Evolutionary conservation across 2,797 vertebrate species (phyloP).

Genomic region (Hirundo rustica): DNA sequence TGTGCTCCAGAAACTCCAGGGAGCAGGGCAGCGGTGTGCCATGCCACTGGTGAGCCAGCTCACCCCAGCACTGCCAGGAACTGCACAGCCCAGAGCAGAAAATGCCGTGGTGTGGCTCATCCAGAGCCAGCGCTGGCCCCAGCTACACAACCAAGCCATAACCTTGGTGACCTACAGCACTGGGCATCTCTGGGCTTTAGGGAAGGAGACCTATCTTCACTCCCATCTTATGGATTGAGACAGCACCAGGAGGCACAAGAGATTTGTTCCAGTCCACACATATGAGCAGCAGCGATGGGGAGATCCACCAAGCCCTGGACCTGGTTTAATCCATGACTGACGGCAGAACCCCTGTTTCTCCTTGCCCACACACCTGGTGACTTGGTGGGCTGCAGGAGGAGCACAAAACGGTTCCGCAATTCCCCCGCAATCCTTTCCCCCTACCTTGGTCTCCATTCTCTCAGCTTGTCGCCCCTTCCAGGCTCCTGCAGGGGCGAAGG

Average conservation of each 20-base stretch:
- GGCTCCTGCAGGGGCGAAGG: constrained; percentile 47
- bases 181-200: neutral
- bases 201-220: neutral
- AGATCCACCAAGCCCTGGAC: neutral
- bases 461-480: constrained; percentile 65
- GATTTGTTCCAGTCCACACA: neutral
- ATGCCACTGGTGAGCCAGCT: neutral
- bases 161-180: neutral
- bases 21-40: neutral
- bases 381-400: constrained; percentile 5
- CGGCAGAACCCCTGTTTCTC: neutral
- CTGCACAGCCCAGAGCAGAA: neutral
- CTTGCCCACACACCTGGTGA: constrained; percentile 5
- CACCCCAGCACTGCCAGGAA: accelerated
- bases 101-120: accelerated
- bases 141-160: neutral
- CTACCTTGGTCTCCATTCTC: constrained; percentile 65
- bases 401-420: neutral
- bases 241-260: neutral
- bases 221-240: neutral
- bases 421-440: constrained; percentile 58
- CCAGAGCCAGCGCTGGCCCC: neutral
- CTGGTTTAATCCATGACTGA: neutral
- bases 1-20: neutral
- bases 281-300: neutral